Evolutionary conservation across 2,888 invertebrate genomes (phyloP), one percentile per base, ranked within the genome.

Genomic region (Meandrusa payeni): DNA sequence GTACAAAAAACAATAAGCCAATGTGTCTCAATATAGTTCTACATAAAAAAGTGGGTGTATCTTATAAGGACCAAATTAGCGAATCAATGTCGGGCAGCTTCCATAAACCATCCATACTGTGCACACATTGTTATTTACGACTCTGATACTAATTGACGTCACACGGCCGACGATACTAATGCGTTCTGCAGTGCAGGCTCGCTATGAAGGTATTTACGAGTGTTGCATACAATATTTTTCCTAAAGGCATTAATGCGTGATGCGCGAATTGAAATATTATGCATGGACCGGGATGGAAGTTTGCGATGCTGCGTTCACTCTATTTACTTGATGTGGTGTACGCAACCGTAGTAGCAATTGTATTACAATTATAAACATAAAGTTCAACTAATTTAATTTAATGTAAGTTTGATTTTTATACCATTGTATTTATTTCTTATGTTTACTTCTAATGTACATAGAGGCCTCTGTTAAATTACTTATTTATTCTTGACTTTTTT

Each of bases 261-360:
- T 73, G 72, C 64, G 72, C 64, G 57, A 76, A 80, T 70, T 80
- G 77, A 81, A 69, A 79, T 81, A 79, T 69, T 59, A 61, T 41
- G 54, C 50, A 39, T 39, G 44, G 28, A 44, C 40, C 33, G 45
- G 55, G 49, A 58, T 64, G 62, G 58, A 58, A 24, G 4, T 29
- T 58, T 60, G 51, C 52, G 51, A 46, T 58, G 68, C 56, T 38
- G 40, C 44, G 59, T 70, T 72, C 46, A 45, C 36, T 44, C 33
- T 22, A 42, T 11, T 17, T n/a, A n/a, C n/a, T n/a, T n/a, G n/a
- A n/a, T n/a, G n/a, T n/a, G n/a, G n/a, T n/a, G n/a, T n/a, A n/a
- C n/a, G n/a, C n/a, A n/a, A n/a, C n/a, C n/a, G n/a, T n/a, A n/a
- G n/a, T n/a, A n/a, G n/a, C n/a, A n/a, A n/a, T n/a, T n/a, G n/a